phyloP scores from a whole-genome alignment of 2,797 vertebrate genomes.

The Garrulus glandarius region DNA sequence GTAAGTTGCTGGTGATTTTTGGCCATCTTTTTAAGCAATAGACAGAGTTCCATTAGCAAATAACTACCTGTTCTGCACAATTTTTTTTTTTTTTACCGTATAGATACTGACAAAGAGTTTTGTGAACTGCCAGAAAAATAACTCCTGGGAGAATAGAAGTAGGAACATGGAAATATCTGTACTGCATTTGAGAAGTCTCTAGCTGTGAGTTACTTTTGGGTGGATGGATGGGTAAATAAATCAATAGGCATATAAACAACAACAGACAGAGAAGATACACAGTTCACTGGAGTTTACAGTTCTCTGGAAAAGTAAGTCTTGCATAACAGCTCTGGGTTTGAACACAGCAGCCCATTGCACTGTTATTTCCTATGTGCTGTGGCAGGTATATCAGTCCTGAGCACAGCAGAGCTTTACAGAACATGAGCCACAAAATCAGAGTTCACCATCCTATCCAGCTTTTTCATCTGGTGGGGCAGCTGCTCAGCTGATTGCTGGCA shows the following conservation, averaged over 20 bases:
- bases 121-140: constrained; percentile 8
- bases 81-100: constrained; percentile 31
- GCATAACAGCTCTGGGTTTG: background rate
- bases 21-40: background rate
- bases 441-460: background rate
- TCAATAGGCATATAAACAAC: constrained; percentile 29
- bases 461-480: background rate
- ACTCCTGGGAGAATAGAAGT: background rate
- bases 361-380: background rate
- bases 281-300: constrained; percentile 31
- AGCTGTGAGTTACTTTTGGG: background rate
- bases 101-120: background rate
- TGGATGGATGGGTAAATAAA: background rate
- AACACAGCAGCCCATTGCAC: background rate
- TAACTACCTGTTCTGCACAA: background rate
- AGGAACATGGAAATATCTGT: background rate
- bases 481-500: background rate
- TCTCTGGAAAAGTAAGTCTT: constrained; percentile 20
- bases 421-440: background rate
- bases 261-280: constrained; percentile 7
- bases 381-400: background rate
- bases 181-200: background rate
- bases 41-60: background rate
- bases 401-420: background rate
- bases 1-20: background rate